These are phyloP conservation scores for Phalacrocorax pelagicus DNA, from an alignment of 2,113 vertebrate genomes.

Conservation along the genomic window DNA sequence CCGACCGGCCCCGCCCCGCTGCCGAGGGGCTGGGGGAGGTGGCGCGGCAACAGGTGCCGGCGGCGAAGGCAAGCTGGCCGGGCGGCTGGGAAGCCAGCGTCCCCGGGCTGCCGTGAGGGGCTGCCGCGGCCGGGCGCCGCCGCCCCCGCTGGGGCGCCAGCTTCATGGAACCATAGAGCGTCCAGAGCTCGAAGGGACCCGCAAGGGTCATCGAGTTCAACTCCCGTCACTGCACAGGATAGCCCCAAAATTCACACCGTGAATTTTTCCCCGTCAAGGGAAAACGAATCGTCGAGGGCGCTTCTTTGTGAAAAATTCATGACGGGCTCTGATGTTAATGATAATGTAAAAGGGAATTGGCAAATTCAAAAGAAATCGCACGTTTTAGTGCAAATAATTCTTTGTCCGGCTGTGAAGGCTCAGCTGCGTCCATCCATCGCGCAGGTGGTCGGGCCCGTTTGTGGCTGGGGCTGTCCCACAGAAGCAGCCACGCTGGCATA, in stretches of 20 bases:
- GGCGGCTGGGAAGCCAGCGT: background rate
- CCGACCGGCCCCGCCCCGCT: too few species aligned
- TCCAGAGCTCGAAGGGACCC: too few species aligned
- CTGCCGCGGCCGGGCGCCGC: accelerated
- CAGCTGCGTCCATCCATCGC: accelerated
- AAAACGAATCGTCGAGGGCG: background rate
- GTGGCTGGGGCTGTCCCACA: background rate
- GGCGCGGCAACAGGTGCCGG: background rate
- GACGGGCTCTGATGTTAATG: accelerated
- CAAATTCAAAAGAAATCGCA: accelerated
- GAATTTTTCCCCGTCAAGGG: too few species aligned
- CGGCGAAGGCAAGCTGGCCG: background rate
- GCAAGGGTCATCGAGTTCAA: too few species aligned
- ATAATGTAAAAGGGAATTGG: accelerated
- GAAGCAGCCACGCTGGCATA: accelerated
- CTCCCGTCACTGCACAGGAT: too few species aligned
- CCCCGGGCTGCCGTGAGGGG: background rate
- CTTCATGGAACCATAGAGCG: too few species aligned
- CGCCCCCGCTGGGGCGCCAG: background rate
- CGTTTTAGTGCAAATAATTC: background rate
- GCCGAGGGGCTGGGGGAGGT: background rate
- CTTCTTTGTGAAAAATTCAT: background rate
- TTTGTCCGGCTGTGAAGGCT: background rate
- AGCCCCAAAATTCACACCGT: too few species aligned
- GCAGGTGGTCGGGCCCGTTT: background rate